These are phyloP conservation scores for Lagopus muta DNA, from an alignment of 2,113 vertebrate species.

Conservation along the genomic window DNA sequence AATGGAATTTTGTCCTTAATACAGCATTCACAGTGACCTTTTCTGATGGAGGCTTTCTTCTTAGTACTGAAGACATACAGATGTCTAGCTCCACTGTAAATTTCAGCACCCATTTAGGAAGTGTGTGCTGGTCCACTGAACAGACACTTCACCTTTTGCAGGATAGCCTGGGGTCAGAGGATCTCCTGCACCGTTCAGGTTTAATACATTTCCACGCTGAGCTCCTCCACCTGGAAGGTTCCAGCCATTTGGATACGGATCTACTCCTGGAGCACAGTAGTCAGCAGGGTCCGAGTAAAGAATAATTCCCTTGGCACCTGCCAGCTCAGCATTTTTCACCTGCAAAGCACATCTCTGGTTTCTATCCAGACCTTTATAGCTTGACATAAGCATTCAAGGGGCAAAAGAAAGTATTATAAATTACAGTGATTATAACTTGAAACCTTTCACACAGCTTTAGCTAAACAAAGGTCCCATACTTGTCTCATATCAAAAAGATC, in stretches of 20 bases:
- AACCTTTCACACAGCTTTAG: background rate
- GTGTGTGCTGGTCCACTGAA: background rate
- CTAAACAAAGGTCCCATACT: background rate
- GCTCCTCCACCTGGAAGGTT: slow-evolving; percentile 90
- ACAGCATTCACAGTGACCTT: background rate
- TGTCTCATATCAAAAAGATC: background rate
- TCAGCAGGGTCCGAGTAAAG: slow-evolving; percentile 95
- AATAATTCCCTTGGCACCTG: slow-evolving; percentile 90
- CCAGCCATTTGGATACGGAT: slow-evolving; percentile 92
- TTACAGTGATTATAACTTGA: background rate
- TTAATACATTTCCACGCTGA: slow-evolving; percentile 93
- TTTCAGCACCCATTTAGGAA: background rate
- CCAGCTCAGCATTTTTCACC: slow-evolving; percentile 93
- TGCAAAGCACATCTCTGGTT: slow-evolving; percentile 58
- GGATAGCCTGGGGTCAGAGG: slow-evolving; percentile 96
- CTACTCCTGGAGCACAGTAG: slow-evolving; percentile 85
- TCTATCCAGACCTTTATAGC: background rate
- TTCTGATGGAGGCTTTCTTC: background rate
- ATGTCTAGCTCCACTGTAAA: background rate
- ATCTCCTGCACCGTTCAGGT: slow-evolving; percentile 93
- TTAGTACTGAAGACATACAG: background rate
- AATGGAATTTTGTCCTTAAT: background rate
- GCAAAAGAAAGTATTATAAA: background rate
- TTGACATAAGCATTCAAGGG: background rate
- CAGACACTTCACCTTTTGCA: slow-evolving; percentile 85